These are phyloP conservation scores for Drosophila quasianomalipes DNA, from an alignment of 2,888 invertebrate species.

Conservation along the genomic window DNA sequence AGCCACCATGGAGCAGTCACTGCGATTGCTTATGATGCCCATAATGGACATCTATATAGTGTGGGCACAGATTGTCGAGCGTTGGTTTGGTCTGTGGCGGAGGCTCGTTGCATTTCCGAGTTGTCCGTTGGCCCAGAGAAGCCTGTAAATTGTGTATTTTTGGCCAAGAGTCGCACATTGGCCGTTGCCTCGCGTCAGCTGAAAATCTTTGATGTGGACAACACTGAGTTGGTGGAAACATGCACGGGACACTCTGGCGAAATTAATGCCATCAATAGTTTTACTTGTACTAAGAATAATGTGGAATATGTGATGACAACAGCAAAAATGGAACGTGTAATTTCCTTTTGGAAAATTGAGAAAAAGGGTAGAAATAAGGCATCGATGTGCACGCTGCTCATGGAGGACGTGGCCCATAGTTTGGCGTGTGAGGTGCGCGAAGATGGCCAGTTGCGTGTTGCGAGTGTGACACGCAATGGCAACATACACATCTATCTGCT, in stretches of 20 bases:
- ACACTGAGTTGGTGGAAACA: constrained; percentile 87
- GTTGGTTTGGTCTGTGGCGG: constrained; percentile 86
- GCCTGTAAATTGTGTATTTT: constrained; percentile 85
- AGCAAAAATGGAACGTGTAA: constrained; percentile 83
- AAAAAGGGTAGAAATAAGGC: constrained; percentile 85
- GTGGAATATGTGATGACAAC: constrained; percentile 82
- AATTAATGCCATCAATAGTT: constrained; percentile 86
- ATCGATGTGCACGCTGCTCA: constrained; percentile 87
- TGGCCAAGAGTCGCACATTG: constrained; percentile 80
- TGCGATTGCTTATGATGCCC: constrained; percentile 86
- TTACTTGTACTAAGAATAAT: constrained; percentile 60
- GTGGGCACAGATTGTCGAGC: constrained; percentile 88
- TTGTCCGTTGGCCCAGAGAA: constrained; percentile 87
- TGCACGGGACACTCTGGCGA: constrained; percentile 89
- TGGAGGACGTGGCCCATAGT: constrained; percentile 89
- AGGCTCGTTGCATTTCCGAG: constrained; percentile 85
- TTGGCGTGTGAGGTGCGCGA: constrained; percentile 86
- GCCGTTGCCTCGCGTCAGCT: constrained; percentile 82
- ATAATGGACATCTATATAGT: constrained; percentile 86
- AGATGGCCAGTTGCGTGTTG: constrained; percentile 86
- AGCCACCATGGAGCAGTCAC: constrained; percentile 87
- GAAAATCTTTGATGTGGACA: constrained; percentile 87
- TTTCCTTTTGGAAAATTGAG: constrained; percentile 84
- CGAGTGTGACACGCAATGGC: constrained; percentile 90
- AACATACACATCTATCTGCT: constrained; percentile 92